A percentile compares a stretch with the other conserved stretches of the same genome.
Conservation (phyloP, 2,797 vertebrate species). For the Mormyrus hasselquistii region DNA sequence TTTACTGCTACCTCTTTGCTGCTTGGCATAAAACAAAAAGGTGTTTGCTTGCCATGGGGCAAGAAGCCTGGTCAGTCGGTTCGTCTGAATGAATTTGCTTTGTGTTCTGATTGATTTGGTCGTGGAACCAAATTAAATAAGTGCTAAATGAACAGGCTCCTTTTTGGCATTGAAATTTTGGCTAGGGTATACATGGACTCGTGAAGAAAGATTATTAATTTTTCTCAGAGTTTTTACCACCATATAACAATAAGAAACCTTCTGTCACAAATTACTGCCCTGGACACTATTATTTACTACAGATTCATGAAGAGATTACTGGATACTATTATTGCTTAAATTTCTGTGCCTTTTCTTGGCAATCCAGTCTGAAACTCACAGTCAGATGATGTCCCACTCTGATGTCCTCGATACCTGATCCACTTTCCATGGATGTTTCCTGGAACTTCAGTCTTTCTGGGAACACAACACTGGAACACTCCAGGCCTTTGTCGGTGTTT, state of each 20-base stretch:
- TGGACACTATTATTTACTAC: background rate
- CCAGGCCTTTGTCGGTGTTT: slow-evolving; percentile 5
- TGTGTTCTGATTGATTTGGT: background rate
- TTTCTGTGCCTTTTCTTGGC: background rate
- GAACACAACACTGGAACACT: background rate
- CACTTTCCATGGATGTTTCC: slow-evolving; percentile 13
- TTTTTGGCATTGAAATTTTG: background rate
- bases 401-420: background rate
- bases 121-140: background rate
- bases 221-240: background rate
- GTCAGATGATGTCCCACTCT: background rate
- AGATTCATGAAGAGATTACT: background rate
- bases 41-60: background rate
- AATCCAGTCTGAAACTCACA: background rate
- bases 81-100: background rate
- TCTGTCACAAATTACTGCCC: background rate
- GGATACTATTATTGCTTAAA: background rate
- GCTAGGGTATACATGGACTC: background rate
- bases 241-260: background rate
- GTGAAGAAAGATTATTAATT: background rate
- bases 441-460: slow-evolving; percentile 17
- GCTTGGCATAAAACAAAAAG: background rate
- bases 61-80: background rate
- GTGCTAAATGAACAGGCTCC: background rate
- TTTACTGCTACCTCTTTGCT: background rate